Percentiles rank a stretch among this genome's conserved stretches.
Conservation (phyloP, 1,140 invertebrate species). For the Triops cancriformis region DNA sequence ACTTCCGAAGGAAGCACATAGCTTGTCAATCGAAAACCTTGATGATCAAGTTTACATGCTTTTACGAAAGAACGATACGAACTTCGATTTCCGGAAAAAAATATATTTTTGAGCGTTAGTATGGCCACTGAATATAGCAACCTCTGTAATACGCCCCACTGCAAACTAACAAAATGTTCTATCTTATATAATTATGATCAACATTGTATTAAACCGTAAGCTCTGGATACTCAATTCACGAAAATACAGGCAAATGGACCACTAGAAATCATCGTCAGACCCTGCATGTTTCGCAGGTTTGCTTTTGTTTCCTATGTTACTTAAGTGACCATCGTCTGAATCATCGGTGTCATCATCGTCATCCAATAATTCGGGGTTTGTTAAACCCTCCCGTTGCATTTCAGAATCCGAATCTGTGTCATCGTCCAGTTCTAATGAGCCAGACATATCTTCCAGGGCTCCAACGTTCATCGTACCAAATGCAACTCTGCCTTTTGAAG, state of each 20-base stretch:
- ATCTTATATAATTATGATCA: too few relatives aligned
- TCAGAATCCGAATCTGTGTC: neutral
- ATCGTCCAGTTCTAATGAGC: neutral
- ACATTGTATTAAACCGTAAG: neutral
- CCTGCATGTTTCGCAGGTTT: neutral
- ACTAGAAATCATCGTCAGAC: neutral
- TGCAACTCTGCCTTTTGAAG: neutral
- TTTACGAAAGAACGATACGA: too few relatives aligned
- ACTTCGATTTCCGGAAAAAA: too few relatives aligned
- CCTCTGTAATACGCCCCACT: too few relatives aligned
- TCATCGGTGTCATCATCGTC: neutral
- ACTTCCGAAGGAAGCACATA: too few relatives aligned
- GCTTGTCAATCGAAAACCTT: too few relatives aligned
- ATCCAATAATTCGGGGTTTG: neutral
- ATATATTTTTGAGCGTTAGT: too few relatives aligned
- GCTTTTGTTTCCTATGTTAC: slow-evolving; percentile 26
- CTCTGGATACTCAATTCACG: neutral
- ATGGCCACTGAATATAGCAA: too few relatives aligned
- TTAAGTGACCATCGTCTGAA: neutral
- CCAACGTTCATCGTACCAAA: neutral
- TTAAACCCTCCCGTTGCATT: neutral
- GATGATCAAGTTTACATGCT: too few relatives aligned
- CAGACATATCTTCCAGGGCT: neutral
- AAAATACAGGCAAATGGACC: neutral
- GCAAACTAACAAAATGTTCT: too few relatives aligned